Conservation (phyloP, 1,140 invertebrate species). For the Chironomus striatipennis region DNA sequence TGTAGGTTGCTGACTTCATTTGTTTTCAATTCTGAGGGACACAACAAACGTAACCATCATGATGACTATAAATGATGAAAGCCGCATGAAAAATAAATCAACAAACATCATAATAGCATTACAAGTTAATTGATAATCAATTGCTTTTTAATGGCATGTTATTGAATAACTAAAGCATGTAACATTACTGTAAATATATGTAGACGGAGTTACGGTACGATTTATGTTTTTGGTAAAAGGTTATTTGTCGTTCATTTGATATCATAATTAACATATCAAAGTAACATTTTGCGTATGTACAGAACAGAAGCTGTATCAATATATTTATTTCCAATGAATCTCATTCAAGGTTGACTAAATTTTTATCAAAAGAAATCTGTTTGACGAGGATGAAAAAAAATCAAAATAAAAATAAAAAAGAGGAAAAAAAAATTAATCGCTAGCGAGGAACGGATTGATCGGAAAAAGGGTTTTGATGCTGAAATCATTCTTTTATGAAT, state of each 20-base stretch:
- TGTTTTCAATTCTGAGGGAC: too few species aligned
- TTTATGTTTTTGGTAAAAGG: background rate
- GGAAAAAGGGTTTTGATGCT: background rate
- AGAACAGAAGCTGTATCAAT: background rate
- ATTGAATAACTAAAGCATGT: background rate
- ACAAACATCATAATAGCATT: background rate
- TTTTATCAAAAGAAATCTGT: too few species aligned
- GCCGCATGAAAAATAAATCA: background rate
- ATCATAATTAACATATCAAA: constrained; percentile 9
- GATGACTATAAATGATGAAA: background rate
- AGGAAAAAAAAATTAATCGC: background rate
- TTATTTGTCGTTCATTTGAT: background rate
- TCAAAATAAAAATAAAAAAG: background rate
- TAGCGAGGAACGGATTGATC: background rate
- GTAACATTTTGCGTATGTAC: background rate
- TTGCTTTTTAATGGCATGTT: constrained; percentile 4
- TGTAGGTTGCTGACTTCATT: too few species aligned
- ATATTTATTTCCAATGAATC: constrained; percentile 15
- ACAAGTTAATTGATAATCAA: constrained; percentile 14
- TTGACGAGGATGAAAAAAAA: background rate
- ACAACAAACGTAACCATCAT: too few species aligned
- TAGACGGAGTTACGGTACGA: background rate
- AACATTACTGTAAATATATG: background rate
- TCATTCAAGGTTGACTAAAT: background rate
- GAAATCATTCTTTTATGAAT: background rate